Evolutionary conservation across 2,797 vertebrate genomes (phyloP).

Genomic region (Poecilia wingei): DNA sequence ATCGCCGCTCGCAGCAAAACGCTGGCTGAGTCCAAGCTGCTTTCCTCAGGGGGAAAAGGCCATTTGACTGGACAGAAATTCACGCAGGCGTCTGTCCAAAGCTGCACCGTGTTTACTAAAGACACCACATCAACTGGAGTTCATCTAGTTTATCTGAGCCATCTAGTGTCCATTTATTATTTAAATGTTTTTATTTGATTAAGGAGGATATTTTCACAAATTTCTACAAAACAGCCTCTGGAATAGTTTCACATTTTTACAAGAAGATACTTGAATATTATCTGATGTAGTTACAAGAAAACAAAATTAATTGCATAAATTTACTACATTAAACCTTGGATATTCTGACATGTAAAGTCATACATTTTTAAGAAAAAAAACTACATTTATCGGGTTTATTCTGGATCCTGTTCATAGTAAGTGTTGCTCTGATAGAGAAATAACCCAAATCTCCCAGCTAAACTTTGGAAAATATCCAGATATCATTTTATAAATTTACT

Average conservation of each 20-base stretch:
- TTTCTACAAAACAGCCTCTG: not conserved
- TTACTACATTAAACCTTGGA: not conserved
- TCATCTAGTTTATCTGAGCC: not conserved
- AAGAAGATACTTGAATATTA: not conserved
- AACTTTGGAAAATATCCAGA: too few relatives aligned
- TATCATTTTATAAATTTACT: too few relatives aligned
- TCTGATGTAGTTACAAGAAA: not conserved
- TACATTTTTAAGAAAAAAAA: not conserved
- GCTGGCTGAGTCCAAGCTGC: not conserved
- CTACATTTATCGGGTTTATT: too few relatives aligned
- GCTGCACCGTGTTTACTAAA: not conserved
- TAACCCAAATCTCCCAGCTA: too few relatives aligned
- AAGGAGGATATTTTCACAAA: not conserved
- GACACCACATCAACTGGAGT: not conserved
- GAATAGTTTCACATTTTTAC: not conserved
- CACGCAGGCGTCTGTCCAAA: not conserved
- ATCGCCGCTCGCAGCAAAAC: not conserved
- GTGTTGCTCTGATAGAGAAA: too few relatives aligned
- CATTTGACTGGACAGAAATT: not conserved
- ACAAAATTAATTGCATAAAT: not conserved
- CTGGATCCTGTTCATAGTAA: too few relatives aligned
- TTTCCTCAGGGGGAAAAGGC: not conserved
- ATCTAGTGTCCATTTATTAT: not conserved
- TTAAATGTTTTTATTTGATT: not conserved
- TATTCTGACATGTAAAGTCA: not conserved